These are phyloP conservation scores for Gastrophryne carolinensis DNA, from an alignment of 2,797 vertebrate genomes.

Conservation along the genomic window DNA sequence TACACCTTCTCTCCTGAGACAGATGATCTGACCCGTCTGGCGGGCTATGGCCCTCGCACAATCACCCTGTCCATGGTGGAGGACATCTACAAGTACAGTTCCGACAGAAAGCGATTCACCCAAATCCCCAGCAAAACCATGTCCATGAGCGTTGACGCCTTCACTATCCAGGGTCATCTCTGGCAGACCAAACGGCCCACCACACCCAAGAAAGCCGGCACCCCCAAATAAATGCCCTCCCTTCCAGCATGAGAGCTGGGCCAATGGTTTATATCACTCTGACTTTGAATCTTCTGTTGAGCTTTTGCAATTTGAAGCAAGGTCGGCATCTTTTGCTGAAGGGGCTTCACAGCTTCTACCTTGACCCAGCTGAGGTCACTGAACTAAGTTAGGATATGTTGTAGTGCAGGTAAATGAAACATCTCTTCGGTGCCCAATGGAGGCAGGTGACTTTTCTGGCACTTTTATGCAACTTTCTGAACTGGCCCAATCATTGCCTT, in stretches of 20 bases:
- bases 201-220: conserved; percentile 87
- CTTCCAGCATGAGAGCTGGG: not conserved
- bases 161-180: conserved; percentile 88
- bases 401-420: not conserved
- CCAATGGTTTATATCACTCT: not conserved
- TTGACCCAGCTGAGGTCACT: not conserved
- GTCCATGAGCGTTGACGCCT: conserved; percentile 93
- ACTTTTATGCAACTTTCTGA: not conserved
- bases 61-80: conserved; percentile 81
- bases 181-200: conserved; percentile 88
- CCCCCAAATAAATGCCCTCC: conserved; percentile 75
- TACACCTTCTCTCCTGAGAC: conserved; percentile 87
- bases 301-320: not conserved
- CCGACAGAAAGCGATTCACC: conserved; percentile 91
- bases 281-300: not conserved
- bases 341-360: not conserved
- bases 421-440: not conserved
- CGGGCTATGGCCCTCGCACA: conserved; percentile 81
- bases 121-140: conserved; percentile 91
- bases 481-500: not conserved
- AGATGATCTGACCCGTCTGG: conserved; percentile 81
- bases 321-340: not conserved
- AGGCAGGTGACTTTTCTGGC: not conserved
- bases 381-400: too few relatives aligned
- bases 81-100: conserved; percentile 92